Conservation (phyloP, 2,113 vertebrate species). For the Panthera leo region DNA sequence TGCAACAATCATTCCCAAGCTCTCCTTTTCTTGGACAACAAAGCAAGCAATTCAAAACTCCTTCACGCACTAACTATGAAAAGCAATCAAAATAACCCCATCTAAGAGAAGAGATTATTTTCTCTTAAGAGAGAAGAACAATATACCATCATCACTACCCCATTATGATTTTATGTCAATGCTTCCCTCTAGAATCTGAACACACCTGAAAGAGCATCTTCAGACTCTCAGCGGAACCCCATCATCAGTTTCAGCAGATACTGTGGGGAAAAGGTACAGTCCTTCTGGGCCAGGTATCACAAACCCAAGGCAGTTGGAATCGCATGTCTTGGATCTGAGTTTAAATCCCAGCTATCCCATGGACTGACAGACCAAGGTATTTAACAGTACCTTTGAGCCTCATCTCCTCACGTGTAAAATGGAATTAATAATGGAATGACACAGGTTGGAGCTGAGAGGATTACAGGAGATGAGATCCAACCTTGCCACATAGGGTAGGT, state of each 20-base stretch:
- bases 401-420: constrained; percentile 17
- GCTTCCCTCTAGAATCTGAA: background rate
- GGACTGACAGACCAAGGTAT: background rate
- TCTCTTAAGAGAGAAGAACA: background rate
- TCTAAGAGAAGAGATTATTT: background rate
- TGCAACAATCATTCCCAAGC: background rate
- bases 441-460: background rate
- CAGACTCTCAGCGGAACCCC: background rate
- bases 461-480: background rate
- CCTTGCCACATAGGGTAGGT: background rate
- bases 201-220: background rate
- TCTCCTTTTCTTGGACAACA: constrained; percentile 31
- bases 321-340: background rate
- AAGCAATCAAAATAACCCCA: background rate
- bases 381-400: background rate
- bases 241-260: background rate
- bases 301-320: background rate
- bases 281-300: background rate
- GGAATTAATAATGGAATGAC: background rate
- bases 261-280: background rate
- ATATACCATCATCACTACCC: background rate
- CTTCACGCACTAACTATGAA: background rate
- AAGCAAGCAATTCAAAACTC: constrained; percentile 30
- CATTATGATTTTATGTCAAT: background rate
- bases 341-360: background rate